A percentile compares a stretch with the other conserved stretches of the same genome.
Conservation (phyloP, 2,888 invertebrate species). For the Diogma glabrata region DNA sequence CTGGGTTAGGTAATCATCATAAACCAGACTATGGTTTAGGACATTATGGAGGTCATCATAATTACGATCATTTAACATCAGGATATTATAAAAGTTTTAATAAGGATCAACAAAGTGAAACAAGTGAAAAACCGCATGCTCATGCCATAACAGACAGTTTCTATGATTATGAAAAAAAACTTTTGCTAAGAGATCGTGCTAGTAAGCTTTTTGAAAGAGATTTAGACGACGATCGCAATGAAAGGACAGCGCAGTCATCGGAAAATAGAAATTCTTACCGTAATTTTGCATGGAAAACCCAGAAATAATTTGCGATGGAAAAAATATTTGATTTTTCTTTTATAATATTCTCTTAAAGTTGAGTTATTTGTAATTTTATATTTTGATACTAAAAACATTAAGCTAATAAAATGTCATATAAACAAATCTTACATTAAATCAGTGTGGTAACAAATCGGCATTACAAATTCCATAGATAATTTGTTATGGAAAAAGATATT, state of each 20-base stretch:
- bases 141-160: conserved; percentile 28
- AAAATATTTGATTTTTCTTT: too few species aligned
- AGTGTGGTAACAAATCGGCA: too few species aligned
- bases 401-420: too few species aligned
- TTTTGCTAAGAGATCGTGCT: conserved; percentile 22
- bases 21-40: conserved; percentile 14
- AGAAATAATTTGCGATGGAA: conserved; percentile 7
- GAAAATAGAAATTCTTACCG: conserved; percentile 15
- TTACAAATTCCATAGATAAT: too few species aligned
- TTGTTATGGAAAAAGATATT: too few species aligned
- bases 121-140: too few species aligned
- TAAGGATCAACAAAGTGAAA: conserved; percentile 27
- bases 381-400: too few species aligned
- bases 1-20: conserved; percentile 18
- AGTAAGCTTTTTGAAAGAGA: conserved; percentile 20
- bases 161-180: conserved; percentile 32
- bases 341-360: too few species aligned
- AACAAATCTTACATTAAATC: too few species aligned
- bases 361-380: too few species aligned
- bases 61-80: conserved; percentile 1
- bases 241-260: background rate
- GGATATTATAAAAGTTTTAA: conserved; percentile 30
- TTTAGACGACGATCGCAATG: conserved; percentile 7
- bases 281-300: conserved; percentile 20
- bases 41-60: conserved; percentile 25